phyloP scores from a whole-genome alignment of 2,113 vertebrate species.

The Strigops habroptila region DNA sequence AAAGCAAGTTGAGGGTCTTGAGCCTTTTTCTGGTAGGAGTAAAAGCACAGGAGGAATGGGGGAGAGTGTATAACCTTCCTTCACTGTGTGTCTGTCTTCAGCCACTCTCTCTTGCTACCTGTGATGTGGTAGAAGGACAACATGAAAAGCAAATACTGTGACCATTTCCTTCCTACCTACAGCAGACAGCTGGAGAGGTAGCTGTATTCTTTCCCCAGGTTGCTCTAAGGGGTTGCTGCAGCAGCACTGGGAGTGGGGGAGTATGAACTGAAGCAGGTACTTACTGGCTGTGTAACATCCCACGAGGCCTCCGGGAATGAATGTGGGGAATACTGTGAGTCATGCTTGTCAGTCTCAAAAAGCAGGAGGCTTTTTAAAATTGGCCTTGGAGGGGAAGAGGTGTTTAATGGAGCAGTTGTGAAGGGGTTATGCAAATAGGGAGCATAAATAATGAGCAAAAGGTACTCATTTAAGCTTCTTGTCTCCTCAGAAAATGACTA shows the following conservation, averaged over 20 bases:
- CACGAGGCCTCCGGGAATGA: background rate
- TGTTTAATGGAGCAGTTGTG: slow-evolving; percentile 52
- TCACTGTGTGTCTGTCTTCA: background rate
- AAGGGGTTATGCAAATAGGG: slow-evolving; percentile 41
- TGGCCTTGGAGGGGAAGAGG: slow-evolving; percentile 37
- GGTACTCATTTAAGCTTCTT: slow-evolving; percentile 1
- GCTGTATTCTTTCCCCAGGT: background rate
- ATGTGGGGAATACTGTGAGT: slow-evolving; percentile 18
- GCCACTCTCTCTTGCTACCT: background rate
- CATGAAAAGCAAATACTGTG: background rate
- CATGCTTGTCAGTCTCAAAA: slow-evolving; percentile 34
- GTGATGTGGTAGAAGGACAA: background rate
- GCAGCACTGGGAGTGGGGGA: background rate
- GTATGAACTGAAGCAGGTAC: slow-evolving; percentile 32
- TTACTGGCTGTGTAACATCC: background rate
- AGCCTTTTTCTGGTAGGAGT: background rate
- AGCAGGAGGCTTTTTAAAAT: slow-evolving; percentile 23
- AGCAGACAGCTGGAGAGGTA: background rate
- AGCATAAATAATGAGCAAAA: slow-evolving; percentile 41
- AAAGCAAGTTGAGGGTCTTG: background rate
- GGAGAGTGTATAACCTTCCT: background rate
- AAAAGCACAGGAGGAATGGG: background rate
- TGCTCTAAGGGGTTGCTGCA: background rate
- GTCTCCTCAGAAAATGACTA: background rate
- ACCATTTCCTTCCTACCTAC: background rate